Conservation (phyloP, 2,888 invertebrate species). For the Coleophora flavipennella region DNA sequence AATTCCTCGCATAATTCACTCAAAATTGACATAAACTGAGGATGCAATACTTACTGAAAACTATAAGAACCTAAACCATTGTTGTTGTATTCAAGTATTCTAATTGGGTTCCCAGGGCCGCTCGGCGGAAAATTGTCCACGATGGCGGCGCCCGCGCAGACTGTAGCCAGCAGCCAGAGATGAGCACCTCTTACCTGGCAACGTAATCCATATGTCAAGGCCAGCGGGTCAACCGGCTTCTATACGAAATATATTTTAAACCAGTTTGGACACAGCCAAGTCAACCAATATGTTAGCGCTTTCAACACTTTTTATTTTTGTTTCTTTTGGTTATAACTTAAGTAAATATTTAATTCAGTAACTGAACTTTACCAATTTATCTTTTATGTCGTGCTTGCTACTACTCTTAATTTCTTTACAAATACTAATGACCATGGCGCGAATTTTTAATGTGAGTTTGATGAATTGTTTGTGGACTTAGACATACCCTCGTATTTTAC, state of each 20-base stretch:
- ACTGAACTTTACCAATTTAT: no score
- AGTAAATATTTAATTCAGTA: no score
- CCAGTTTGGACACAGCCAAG: neutral
- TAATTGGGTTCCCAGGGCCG: slow-evolving; percentile 37
- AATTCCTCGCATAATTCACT: no score
- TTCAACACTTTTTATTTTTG: neutral
- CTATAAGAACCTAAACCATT: slow-evolving; percentile 58
- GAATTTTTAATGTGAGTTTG: no score
- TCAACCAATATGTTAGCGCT: neutral
- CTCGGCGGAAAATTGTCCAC: slow-evolving; percentile 17
- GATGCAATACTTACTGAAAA: slow-evolving; percentile 47
- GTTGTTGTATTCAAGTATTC: slow-evolving; percentile 46
- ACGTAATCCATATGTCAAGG: slow-evolving; percentile 47
- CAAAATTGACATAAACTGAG: no score
- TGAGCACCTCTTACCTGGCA: slow-evolving; percentile 42
- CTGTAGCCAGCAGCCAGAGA: slow-evolving; percentile 24
- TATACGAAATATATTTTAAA: slow-evolving; percentile 6
- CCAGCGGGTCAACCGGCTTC: slow-evolving; percentile 21
- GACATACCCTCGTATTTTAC: no score
- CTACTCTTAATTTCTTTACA: no score
- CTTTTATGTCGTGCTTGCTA: no score
- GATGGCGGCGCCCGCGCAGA: slow-evolving; percentile 21
- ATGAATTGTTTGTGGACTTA: no score
- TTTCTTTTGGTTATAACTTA: no score
- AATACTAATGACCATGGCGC: no score